Conservation (phyloP, 2,888 invertebrate species). For the Epinotia nisella region DNA sequence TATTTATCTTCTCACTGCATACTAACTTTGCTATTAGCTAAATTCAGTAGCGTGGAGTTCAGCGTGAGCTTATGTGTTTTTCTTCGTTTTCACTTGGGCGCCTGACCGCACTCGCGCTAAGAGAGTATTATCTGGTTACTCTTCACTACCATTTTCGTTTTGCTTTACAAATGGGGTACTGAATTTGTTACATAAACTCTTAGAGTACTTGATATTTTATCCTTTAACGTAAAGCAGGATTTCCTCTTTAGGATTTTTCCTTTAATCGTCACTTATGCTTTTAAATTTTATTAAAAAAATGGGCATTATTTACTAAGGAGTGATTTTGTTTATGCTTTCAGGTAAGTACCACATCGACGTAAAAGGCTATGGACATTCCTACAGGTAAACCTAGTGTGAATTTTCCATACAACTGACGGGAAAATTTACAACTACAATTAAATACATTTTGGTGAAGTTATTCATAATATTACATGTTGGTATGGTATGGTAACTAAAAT, state of each 20-base stretch:
- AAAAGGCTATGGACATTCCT: background rate
- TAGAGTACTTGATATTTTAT: background rate
- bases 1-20: background rate
- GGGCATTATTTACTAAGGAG: background rate
- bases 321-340: background rate
- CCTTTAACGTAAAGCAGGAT: background rate
- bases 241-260: background rate
- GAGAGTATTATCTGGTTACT: conserved; percentile 15
- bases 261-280: background rate
- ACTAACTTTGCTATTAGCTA: background rate
- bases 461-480: background rate
- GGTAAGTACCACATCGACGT: conserved; percentile 1
- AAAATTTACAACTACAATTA: too few relatives aligned
- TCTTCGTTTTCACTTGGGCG: conserved; percentile 1
- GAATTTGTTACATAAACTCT: conserved; percentile 4
- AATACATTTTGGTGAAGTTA: too few relatives aligned
- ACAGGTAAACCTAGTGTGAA: background rate
- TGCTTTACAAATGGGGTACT: conserved; percentile 1
- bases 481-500: background rate
- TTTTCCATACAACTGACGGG: too few relatives aligned
- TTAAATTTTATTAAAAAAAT: background rate
- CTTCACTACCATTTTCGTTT: conserved; percentile 3
- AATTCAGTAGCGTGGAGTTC: background rate
- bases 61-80: background rate
- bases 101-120: background rate